Percentiles rank a stretch among this genome's conserved stretches.
phyloP scores from a whole-genome alignment of 1,140 invertebrate species.

The Neelides sp. region DNA sequence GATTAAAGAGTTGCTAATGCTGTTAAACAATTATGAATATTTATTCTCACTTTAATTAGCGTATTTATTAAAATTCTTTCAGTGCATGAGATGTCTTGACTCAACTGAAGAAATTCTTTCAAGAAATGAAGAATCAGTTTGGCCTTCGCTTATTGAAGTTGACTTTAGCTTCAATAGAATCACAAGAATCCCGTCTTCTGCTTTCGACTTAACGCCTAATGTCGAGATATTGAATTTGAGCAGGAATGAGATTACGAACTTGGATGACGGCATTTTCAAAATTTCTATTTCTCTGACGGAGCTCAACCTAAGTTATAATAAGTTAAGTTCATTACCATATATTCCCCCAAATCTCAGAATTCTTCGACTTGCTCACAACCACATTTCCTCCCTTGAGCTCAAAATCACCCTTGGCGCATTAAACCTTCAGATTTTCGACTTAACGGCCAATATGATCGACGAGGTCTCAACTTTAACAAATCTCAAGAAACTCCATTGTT shows the following conservation, averaged over 20 bases:
- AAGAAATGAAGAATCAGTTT: too few species aligned
- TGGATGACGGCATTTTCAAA: slow-evolving; percentile 17
- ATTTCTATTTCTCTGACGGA: slow-evolving; percentile 13
- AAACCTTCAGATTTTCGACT: slow-evolving; percentile 8
- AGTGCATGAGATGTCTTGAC: too few species aligned
- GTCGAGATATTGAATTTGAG: slow-evolving; percentile 26
- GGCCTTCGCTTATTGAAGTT: slow-evolving; percentile 26
- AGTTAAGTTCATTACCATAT: slow-evolving; percentile 21
- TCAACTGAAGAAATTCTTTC: too few species aligned
- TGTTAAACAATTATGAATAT: too few species aligned
- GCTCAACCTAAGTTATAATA: slow-evolving; percentile 28
- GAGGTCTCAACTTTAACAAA: neutral
- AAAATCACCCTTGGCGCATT: neutral
- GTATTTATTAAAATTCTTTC: too few species aligned
- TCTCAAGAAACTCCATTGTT: slow-evolving; percentile 6
- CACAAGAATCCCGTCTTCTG: neutral
- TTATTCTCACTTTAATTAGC: too few species aligned
- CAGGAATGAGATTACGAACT: slow-evolving; percentile 19
- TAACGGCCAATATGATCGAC: neutral
- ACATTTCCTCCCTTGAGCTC: slow-evolving; percentile 14
- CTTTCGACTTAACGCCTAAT: slow-evolving; percentile 17
- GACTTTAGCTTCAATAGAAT: slow-evolving; percentile 25
- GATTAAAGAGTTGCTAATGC: too few species aligned
- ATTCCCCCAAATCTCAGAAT: slow-evolving; percentile 27
- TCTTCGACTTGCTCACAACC: slow-evolving; percentile 24